Conservation (phyloP, 2,888 invertebrate genomes). For the Harpagoxenus sublaevis region DNA sequence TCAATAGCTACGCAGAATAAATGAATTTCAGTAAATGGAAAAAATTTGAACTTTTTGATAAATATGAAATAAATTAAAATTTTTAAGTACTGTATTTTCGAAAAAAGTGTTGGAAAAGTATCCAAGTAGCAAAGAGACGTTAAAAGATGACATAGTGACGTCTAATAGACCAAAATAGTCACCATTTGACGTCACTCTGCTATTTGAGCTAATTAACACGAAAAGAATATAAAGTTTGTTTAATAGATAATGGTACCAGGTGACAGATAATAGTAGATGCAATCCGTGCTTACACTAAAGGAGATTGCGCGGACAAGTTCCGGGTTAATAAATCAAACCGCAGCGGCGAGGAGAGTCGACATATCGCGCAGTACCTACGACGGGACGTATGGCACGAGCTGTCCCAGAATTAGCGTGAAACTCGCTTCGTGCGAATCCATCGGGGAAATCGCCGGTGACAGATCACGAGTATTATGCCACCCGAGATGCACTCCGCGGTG, state of each 20-base stretch:
- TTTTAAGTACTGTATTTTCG: background rate
- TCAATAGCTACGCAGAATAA: background rate
- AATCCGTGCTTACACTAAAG: background rate
- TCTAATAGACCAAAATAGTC: background rate
- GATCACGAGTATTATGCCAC: constrained; percentile 72
- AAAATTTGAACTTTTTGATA: background rate
- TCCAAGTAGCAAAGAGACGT: background rate
- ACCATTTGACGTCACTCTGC: background rate
- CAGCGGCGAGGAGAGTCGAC: background rate
- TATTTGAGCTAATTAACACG: background rate
- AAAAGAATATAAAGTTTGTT: background rate
- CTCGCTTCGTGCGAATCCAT: constrained; percentile 56
- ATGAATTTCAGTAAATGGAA: background rate
- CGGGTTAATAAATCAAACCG: constrained; percentile 19
- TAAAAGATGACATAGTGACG: background rate
- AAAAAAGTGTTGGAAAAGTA: background rate
- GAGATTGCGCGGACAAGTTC: background rate
- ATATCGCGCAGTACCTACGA: background rate
- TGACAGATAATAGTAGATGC: background rate
- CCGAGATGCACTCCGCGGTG: constrained; percentile 45
- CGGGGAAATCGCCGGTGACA: constrained; percentile 71
- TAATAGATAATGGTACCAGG: background rate
- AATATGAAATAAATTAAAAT: background rate
- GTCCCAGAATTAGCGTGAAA: constrained; percentile 36
- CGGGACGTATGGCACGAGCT: constrained; percentile 8